Conservation (phyloP, 2,888 invertebrate species). For the Anthophora plumipes region DNA sequence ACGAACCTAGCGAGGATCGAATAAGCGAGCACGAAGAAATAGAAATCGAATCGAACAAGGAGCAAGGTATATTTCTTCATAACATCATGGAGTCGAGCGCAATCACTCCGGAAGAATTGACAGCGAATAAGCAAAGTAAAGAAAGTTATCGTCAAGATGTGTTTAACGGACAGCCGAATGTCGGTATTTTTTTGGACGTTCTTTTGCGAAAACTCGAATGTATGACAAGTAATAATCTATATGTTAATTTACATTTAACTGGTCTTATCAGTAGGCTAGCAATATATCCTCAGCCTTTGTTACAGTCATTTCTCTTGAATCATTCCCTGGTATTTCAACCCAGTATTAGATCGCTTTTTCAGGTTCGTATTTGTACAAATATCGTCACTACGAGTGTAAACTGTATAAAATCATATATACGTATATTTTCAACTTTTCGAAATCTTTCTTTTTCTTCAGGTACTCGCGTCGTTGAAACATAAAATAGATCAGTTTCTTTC, state of each 20-base stretch:
- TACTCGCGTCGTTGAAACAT: constrained; percentile 92
- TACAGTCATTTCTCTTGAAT: constrained; percentile 94
- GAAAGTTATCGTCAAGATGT: constrained; percentile 70
- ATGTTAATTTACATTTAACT: constrained; percentile 94
- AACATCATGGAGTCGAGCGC: constrained; percentile 42
- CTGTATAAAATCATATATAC: not conserved
- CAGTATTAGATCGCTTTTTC: constrained; percentile 95
- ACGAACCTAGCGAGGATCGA: constrained; percentile 80
- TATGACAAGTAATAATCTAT: constrained; percentile 93
- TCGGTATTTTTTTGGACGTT: constrained; percentile 89
- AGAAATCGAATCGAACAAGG: constrained; percentile 56
- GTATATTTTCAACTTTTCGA: constrained; percentile 52
- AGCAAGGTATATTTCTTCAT: constrained; percentile 63
- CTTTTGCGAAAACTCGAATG: constrained; percentile 93
- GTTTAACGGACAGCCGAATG: constrained; percentile 82
- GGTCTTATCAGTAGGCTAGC: constrained; percentile 94
- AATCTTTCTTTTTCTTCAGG: constrained; percentile 84
- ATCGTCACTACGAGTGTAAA: not conserved
- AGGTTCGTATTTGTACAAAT: constrained; percentile 86
- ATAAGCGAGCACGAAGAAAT: constrained; percentile 72
- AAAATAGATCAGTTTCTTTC: constrained; percentile 93
- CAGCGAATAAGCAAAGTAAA: constrained; percentile 59
- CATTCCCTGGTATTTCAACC: constrained; percentile 94
- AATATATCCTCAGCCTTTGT: constrained; percentile 94
- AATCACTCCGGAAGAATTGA: constrained; percentile 32